A percentile compares a stretch with the other conserved stretches of the same genome.
Conservation (phyloP, 2,797 vertebrate genomes). For the Poeciliopsis paucimaculata region DNA sequence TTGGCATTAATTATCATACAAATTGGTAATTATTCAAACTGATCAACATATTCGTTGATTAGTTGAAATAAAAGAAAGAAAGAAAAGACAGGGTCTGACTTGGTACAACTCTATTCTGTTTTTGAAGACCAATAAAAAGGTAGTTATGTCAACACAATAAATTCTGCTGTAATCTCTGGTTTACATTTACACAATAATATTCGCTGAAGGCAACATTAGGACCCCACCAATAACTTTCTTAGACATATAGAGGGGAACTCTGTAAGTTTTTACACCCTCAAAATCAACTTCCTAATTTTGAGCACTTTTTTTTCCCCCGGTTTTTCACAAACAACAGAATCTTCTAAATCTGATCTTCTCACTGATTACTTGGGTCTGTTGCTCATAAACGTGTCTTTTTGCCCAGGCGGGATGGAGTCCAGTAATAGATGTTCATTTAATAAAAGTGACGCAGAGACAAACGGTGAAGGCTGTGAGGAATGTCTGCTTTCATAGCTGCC, state of each 20-base stretch:
- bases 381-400: conserved; percentile 5
- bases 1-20: not conserved
- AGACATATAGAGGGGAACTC: not conserved
- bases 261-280: not conserved
- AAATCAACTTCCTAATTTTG: not conserved
- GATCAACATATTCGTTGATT: not conserved
- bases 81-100: not conserved
- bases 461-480: conserved; percentile 24
- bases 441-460: conserved; percentile 1
- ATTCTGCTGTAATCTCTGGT: not conserved
- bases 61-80: too few relatives aligned
- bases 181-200: not conserved
- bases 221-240: not conserved
- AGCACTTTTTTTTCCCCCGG: too few relatives aligned
- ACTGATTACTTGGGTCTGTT: not conserved
- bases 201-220: not conserved
- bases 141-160: not conserved
- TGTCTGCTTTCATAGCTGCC: not conserved
- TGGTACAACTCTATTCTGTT: not conserved
- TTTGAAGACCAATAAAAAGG: not conserved
- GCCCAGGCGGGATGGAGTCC: conserved; percentile 7
- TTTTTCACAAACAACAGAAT: not conserved
- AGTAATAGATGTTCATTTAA: conserved; percentile 13
- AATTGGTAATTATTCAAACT: not conserved
- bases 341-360: not conserved